These are phyloP conservation scores for Pipa parva DNA, from an alignment of 2,113 vertebrate genomes.

Conservation along the genomic window DNA sequence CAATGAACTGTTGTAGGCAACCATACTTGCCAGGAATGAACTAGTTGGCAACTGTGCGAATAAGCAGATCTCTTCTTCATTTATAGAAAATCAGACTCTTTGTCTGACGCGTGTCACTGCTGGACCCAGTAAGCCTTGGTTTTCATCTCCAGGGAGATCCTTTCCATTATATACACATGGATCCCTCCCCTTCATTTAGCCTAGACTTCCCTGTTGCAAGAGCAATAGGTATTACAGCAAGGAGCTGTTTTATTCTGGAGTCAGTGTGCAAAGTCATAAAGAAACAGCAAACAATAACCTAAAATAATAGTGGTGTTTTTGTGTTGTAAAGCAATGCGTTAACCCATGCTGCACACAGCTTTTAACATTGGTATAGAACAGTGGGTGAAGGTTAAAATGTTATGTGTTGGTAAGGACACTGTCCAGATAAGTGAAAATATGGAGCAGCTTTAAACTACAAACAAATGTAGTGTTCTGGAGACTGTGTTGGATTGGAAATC, in stretches of 20 bases:
- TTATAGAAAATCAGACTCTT: conserved; percentile 76
- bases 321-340: neutral
- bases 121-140: conserved; percentile 54
- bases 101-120: conserved; percentile 77
- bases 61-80: conserved; percentile 52
- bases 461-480: too few relatives aligned
- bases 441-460: too few relatives aligned
- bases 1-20: neutral
- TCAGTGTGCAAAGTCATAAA: conserved; percentile 24
- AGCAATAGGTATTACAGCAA: conserved; percentile 3
- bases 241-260: neutral
- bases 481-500: too few relatives aligned
- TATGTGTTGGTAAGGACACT: too few relatives aligned
- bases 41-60: conserved; percentile 40
- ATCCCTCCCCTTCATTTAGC: conserved; percentile 21
- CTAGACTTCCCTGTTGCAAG: conserved; percentile 7
- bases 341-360: neutral
- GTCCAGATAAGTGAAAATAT: too few relatives aligned
- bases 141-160: conserved; percentile 62
- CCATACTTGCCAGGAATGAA: conserved; percentile 27
- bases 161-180: conserved; percentile 18
- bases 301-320: neutral
- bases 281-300: conserved; percentile 7
- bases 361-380: too few relatives aligned
- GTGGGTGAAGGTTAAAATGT: too few relatives aligned